Evolutionary conservation across 2,113 vertebrate species (phyloP).

Genomic region (Rhizomys pruinosus): DNA sequence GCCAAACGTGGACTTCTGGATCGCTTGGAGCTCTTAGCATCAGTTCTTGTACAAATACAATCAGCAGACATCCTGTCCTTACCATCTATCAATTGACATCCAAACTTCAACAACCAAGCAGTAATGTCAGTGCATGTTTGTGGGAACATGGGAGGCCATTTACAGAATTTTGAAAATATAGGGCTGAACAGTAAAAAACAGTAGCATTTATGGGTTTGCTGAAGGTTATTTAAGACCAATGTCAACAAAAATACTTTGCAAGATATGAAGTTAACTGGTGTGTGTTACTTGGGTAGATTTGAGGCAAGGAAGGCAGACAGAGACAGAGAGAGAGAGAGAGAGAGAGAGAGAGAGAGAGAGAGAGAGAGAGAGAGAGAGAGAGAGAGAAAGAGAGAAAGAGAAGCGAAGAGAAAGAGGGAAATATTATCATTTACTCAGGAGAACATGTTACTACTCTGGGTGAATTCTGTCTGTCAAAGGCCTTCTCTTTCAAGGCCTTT

Average conservation of each 20-base stretch:
- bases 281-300: not conserved
- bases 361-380: not conserved
- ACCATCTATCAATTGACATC: not conserved
- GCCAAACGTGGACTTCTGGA: not conserved
- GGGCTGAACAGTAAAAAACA: not conserved
- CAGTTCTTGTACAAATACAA: not conserved
- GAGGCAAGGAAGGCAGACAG: not conserved
- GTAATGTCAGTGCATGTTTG: not conserved
- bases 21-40: not conserved
- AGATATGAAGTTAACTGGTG: not conserved
- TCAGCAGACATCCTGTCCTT: not conserved
- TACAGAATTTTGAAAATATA: slow-evolving; percentile 14
- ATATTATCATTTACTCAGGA: not conserved
- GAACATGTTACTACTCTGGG: not conserved
- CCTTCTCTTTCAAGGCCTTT: not conserved
- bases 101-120: not conserved
- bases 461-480: not conserved
- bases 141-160: not conserved
- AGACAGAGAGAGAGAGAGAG: accelerated
- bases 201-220: not conserved
- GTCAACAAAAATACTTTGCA: slow-evolving; percentile 31
- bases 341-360: not conserved
- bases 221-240: slow-evolving; percentile 10
- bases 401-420: too few relatives aligned
- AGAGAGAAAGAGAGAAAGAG: not conserved